phyloP scores from a whole-genome alignment of 2,888 invertebrate species.

The Hetaerina titia region DNA sequence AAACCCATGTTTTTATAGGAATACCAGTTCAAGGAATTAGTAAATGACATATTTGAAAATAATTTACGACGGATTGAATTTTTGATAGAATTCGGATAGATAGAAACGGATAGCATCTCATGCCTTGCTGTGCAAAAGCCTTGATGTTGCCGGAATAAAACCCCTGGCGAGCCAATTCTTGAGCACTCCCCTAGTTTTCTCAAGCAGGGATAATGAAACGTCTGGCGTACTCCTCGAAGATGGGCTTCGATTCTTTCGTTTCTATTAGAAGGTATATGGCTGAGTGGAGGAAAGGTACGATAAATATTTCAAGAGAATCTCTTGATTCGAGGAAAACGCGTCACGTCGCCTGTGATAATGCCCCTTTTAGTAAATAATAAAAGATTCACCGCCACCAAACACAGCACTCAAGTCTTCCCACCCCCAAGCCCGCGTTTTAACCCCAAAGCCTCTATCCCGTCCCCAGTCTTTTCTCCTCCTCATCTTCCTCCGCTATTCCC shows the following conservation, averaged over 20 bases:
- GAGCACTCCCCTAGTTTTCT: no score
- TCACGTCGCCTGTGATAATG: conserved; percentile 48
- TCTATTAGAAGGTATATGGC: background rate
- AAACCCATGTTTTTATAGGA: no score
- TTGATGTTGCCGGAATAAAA: no score
- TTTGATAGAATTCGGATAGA: no score
- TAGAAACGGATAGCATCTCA: no score
- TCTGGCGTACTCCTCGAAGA: background rate
- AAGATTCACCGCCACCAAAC: conserved; percentile 54
- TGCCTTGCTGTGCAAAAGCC: no score
- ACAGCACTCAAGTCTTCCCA: conserved; percentile 41
- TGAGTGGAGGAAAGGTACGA: background rate
- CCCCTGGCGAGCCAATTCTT: no score
- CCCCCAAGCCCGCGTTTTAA: background rate
- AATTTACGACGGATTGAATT: no score
- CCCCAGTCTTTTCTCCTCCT: background rate
- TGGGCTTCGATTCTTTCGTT: background rate
- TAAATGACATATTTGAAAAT: no score
- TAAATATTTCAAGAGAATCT: conserved; percentile 59
- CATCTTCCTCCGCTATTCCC: conserved; percentile 13
- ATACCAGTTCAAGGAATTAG: no score
- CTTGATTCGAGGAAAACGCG: conserved; percentile 17
- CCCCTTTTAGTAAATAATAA: conserved; percentile 66
- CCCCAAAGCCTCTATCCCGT: background rate
- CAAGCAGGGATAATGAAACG: background rate